phyloP scores from a whole-genome alignment of 53 echinoderm and acorn worm genomes.

The Apostichopus leukothele region DNA sequence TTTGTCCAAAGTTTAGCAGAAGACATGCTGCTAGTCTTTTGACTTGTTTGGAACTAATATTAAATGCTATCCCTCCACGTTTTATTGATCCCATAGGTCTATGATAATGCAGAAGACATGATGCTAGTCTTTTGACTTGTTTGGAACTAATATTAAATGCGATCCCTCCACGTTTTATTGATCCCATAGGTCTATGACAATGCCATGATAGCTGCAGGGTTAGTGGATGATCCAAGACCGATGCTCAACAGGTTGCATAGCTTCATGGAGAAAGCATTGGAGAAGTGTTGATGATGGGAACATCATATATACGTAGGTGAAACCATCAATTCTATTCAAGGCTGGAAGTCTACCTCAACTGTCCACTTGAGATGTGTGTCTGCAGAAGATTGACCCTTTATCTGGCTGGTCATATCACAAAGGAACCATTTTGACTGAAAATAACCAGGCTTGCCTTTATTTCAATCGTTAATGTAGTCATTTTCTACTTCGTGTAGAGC shows the following conservation, averaged over 20 bases:
- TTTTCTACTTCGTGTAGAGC: no score
- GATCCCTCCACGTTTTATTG: background rate
- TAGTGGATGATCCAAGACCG: conserved; percentile 91
- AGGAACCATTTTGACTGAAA: no score
- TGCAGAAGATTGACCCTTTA: no score
- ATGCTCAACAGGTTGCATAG: conserved; percentile 85
- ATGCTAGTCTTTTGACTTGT: background rate
- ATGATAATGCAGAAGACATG: conserved; percentile 71
- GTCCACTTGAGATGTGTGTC: no score
- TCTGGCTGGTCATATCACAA: no score
- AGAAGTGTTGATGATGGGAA: conserved; percentile 60
- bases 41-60: background rate
- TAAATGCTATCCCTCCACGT: background rate
- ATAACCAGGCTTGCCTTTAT: no score
- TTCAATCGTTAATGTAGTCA: no score
- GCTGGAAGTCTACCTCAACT: no score
- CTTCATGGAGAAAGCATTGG: conserved; percentile 90
- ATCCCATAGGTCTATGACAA: conserved; percentile 84
- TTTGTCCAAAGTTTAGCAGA: no score
- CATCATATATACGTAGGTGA: no score
- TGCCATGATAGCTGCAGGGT: conserved; percentile 93
- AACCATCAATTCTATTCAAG: no score
- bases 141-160: background rate
- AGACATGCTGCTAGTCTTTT: background rate
- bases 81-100: conserved; percentile 59